These are phyloP conservation scores for Microplitis manilae DNA, from an alignment of 2,888 invertebrate species.

Conservation along the genomic window DNA sequence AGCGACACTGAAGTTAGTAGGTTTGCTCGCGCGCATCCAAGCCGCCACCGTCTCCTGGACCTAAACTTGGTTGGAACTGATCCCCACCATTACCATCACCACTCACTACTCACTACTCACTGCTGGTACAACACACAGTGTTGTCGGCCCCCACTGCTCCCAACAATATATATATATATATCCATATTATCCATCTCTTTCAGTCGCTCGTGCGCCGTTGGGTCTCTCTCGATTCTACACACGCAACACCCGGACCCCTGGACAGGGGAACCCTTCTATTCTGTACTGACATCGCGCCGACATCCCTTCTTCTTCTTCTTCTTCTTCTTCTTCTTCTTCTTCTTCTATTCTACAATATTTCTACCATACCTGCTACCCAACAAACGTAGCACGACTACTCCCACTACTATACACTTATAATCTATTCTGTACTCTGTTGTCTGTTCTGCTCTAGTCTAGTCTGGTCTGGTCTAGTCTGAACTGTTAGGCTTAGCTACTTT, in stretches of 20 bases:
- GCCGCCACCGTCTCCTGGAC: slow-evolving; percentile 60
- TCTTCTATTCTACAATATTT: slow-evolving; percentile 35
- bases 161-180: slow-evolving; percentile 26
- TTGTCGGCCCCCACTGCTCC: slow-evolving; percentile 30
- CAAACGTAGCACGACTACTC: slow-evolving; percentile 15
- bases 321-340: slow-evolving; percentile 36
- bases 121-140: slow-evolving; percentile 36
- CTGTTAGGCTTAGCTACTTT: slow-evolving; percentile 4
- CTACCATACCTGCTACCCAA: background rate
- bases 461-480: background rate
- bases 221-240: slow-evolving; percentile 26
- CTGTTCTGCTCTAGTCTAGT: background rate
- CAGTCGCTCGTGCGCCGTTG: slow-evolving; percentile 33
- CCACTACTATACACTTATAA: slow-evolving; percentile 22
- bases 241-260: background rate
- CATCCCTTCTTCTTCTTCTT: slow-evolving; percentile 41
- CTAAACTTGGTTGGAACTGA: slow-evolving; percentile 18
- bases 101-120: background rate
- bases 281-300: slow-evolving; percentile 44
- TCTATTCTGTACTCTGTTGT: background rate
- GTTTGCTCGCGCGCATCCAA: slow-evolving; percentile 62
- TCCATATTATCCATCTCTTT: slow-evolving; percentile 32
- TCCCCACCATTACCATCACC: slow-evolving; percentile 40
- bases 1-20: slow-evolving; percentile 65
- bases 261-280: slow-evolving; percentile 10